Evolutionary conservation across 2,113 vertebrate genomes (phyloP), one percentile per base, ranked within the genome.

Genomic region (Haemorhous mexicanus): DNA sequence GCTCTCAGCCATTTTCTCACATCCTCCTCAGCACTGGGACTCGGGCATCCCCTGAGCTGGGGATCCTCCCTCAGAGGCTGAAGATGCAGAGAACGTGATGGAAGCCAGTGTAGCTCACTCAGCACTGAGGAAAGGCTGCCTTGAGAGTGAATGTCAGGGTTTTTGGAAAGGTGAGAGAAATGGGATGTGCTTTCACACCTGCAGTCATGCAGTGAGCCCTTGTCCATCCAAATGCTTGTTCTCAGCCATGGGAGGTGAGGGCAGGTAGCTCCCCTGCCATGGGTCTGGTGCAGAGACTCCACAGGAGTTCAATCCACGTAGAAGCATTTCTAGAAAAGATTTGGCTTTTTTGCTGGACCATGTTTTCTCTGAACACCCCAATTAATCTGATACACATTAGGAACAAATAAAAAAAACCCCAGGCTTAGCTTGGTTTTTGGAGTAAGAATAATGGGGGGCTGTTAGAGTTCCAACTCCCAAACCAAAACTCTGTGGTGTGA

Each of bases 181-280:
- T n/a, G 27, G 26, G 24, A 27, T 80, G 20, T 43, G 35, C 28
- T 70, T 87, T 87, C 13, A 28, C 7, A 2, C 16, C 44, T 72
- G 58, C 53, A 62, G 72, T 37, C 50, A 11, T 67, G n/a, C 55
- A 63, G 15, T 20, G 66, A 83, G 53, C 19, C 30, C 33, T 69
- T 44, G 18, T 32, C 53, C 61, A 32, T 43, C 13, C 50, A 32
- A 37, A 52, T 76, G 22, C 47, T 41, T 49, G 8, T 43, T 64
- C 13, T 53, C 32, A 8, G 0, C 22, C 0, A 0, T 28, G 50
- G 83, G n/a, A 82, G 61, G 9, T 35, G 49, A 50, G 44, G 39
- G 55, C 58, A 37, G 30, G 30, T 13, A n/a, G 16, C 43, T 90
- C 44, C 53, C 24, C 10, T 33, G 12, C 32, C 37, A 5, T 6